Evolutionary conservation across 2,888 invertebrate species (phyloP), one percentile per base, ranked within the genome.

Genomic region (Pristionchus arcanus): DNA sequence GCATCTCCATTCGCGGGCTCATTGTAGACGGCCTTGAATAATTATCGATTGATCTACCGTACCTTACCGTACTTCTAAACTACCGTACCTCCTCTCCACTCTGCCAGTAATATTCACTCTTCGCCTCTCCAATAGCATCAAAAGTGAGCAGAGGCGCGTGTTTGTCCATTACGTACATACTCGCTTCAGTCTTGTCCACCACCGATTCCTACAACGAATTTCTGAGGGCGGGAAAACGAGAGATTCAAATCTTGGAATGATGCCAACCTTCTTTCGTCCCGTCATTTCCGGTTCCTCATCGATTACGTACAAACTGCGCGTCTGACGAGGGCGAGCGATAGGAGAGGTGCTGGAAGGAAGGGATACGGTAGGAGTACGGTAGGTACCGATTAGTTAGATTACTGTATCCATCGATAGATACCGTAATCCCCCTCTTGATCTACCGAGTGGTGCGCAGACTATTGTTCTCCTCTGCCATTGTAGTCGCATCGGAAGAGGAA

Each of bases 121-220:
- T 77, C 42, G 77, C 34, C 74, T 74, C 77, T 77, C 42, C 77
- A n/a, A 77, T 77, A 11, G 42, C 49, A n/a, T 77, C 77, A n/a
- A 77, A 77, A 42, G 77, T 77, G 77, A 77, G 42, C 2, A 77
- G 77, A 19, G 77, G 77, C 77, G 37, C 42, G 77, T 42, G 37
- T 42, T 77, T 77, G n/a, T 77, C 77, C 77, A 77, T 77, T 19
- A 77, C 77, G 34, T 77, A 77, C 77, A 77, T 77, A n/a, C 77
- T 77, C 25, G 77, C 49, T 19, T 77, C 77, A 13, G 74, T 74
- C 11, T 71, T 28, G 16, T 71, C 34, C 2, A 7, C 16, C 49
- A 1, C 3, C 49, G 42, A 77, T 49, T 77, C 77, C 77, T 77
- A 42, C 77, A 77, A 77, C 77, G 77, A 42, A 31, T 77, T 19